A percentile compares a stretch with the other conserved stretches of the same genome.
Conservation (phyloP, 2,797 vertebrate genomes). For the Columba guinea region DNA sequence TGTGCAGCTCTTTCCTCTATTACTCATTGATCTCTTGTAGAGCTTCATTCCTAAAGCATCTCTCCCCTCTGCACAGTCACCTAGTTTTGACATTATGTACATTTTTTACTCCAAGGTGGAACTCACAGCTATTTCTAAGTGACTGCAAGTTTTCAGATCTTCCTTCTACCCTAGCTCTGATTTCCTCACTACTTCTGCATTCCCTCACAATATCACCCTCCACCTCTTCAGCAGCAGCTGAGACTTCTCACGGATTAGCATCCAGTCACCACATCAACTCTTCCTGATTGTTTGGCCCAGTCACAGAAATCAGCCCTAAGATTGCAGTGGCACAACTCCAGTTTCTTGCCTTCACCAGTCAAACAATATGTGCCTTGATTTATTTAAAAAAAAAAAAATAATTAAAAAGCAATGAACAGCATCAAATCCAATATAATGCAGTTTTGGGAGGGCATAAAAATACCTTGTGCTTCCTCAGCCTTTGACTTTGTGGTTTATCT, state of each 20-base stretch:
- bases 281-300: not conserved
- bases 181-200: not conserved
- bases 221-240: not conserved
- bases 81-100: not conserved
- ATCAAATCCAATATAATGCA: not conserved
- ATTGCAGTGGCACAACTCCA: not conserved
- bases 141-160: not conserved
- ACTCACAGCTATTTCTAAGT: not conserved
- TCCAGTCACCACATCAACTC: not conserved
- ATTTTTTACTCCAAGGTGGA: not conserved
- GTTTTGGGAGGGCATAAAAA: not conserved
- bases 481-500: slow-evolving; percentile 40
- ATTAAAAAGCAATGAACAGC: not conserved
- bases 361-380: not conserved
- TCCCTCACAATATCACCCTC: not conserved
- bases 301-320: not conserved
- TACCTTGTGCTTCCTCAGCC: not conserved
- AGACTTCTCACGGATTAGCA: not conserved
- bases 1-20: not conserved
- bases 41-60: not conserved
- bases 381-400: not conserved
- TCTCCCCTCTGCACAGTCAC: not conserved
- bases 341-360: not conserved
- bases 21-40: not conserved
- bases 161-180: not conserved